These are phyloP conservation scores for Leptodactylus fuscus DNA, from an alignment of 2,113 vertebrate genomes.

Conservation along the genomic window DNA sequence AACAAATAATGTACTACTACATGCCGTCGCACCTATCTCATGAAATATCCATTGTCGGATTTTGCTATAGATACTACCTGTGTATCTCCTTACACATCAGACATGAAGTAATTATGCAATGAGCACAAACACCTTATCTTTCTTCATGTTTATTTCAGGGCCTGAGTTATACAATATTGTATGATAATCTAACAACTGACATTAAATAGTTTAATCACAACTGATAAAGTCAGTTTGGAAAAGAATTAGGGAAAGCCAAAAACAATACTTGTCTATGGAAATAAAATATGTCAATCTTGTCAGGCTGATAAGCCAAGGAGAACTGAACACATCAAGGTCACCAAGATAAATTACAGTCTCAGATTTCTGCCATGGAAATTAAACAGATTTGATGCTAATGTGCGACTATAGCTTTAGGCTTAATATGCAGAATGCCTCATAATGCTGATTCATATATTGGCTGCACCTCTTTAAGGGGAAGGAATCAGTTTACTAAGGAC, in stretches of 20 bases:
- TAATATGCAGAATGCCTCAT: too few relatives aligned
- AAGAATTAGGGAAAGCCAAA: neutral
- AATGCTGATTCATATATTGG: too few relatives aligned
- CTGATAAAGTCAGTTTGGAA: constrained; percentile 24
- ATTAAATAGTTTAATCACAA: constrained; percentile 17
- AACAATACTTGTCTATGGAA: constrained; percentile 32
- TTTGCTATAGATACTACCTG: neutral
- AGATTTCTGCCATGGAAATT: too few relatives aligned
- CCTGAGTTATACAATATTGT: neutral
- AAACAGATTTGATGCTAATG: too few relatives aligned
- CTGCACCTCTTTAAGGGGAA: too few relatives aligned
- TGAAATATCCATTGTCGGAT: neutral
- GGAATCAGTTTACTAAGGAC: too few relatives aligned
- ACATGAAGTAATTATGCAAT: neutral
- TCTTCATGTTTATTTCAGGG: neutral
- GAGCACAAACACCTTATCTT: neutral
- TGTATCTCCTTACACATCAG: neutral
- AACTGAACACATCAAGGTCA: constrained; percentile 42
- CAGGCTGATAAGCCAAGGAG: neutral
- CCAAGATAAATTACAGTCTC: neutral
- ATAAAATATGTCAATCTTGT: neutral
- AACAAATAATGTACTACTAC: neutral
- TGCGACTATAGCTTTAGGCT: too few relatives aligned
- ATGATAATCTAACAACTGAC: neutral
- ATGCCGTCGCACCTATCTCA: neutral